Base-by-base conservation (phyloP, 2,888 invertebrate genomes). In the Rotaria socialis region DNA sequence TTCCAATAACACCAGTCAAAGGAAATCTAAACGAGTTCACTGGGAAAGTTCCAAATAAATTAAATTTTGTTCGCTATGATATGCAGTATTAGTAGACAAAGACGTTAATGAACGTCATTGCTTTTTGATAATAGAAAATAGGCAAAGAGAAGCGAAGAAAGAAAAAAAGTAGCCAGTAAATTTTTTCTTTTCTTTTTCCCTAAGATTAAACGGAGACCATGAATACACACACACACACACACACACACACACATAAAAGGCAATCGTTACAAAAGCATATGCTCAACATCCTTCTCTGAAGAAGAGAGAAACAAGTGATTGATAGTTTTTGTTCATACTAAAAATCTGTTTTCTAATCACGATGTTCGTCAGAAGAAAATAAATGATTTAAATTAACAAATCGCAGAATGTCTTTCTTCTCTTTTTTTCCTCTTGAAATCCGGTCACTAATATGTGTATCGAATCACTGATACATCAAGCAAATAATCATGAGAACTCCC, bases 381-480 rank as follows among this genome's bases (percentile, higher is more conserved):
- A 55, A 55, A 67, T 67, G 67, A 67, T 67, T 35, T 35, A 67
- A 67, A 67, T 67, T 67, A 67, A 35, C 67, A 67, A 67, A 67
- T 67, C 67, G 35, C 35, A 35, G 67, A 35, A 67, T 67, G 67
- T 67, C 35, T 35, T 24, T 24, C 8, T 22, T 24, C 8, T 22
- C 56, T 56, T 6, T 56, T 56, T 56, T 50, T 8, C 50, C 56
- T 24, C 56, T 56, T 27, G 67, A 41, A 67, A 67, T 67, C 35
- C 19, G 35, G 35, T 27, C 67, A 67, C 67, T 5, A 67, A 67
- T 67, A 67, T 67, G 67, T 35, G 35, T 19, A 67, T 14, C 67
- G 67, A 35, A 67, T 67, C 67, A 27, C 19, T 67, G 67, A 67
- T 67, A 5, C 16, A 27, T 35, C 58, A 60, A 60, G n/a, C 58